Conservation (phyloP, 2,888 invertebrate genomes). For the Drosophila basisetae region DNA sequence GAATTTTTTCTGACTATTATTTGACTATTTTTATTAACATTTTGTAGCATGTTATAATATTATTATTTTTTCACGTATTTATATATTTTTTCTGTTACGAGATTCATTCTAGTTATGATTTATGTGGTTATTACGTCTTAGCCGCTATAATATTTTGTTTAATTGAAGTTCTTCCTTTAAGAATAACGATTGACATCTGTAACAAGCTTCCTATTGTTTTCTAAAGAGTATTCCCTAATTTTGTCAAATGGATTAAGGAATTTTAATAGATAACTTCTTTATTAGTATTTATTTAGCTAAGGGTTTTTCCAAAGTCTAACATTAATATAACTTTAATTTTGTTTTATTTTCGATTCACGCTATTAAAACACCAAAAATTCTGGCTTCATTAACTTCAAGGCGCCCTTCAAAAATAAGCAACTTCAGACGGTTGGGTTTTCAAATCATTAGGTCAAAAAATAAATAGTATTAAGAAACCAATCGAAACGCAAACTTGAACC, state of each 20-base stretch:
- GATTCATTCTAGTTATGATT: neutral
- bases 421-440: neutral
- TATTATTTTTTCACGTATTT: neutral
- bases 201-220: neutral
- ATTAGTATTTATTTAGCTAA: neutral
- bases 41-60: neutral
- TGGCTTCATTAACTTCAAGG: neutral
- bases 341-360: neutral
- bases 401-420: constrained; percentile 22
- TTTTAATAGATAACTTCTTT: neutral
- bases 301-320: neutral
- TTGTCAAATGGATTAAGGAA: neutral
- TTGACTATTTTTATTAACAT: neutral
- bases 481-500: constrained; percentile 9
- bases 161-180: neutral
- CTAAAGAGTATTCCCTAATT: neutral
- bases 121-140: neutral
- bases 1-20: neutral
- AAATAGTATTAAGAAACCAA: constrained; percentile 4
- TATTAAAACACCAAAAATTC: constrained; percentile 2
- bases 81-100: neutral
- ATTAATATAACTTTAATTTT: neutral
- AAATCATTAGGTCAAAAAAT: constrained; percentile 29
- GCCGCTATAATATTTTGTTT: neutral
- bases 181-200: neutral